phyloP scores from a whole-genome alignment of 2,797 vertebrate species.

The Anomalospiza imberbis region DNA sequence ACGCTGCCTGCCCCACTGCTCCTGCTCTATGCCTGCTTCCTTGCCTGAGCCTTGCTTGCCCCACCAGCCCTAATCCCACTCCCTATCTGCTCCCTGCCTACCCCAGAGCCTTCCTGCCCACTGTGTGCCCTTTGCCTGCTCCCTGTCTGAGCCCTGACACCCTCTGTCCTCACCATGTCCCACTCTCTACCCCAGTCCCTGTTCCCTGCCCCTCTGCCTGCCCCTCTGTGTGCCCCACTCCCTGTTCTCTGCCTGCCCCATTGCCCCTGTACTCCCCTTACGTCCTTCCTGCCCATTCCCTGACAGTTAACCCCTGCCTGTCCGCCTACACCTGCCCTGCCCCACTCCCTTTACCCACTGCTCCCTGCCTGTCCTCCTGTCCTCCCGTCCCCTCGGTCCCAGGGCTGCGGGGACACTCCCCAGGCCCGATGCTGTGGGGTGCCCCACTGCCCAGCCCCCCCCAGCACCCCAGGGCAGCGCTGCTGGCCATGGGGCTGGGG shows the following conservation, averaged over 20 bases:
- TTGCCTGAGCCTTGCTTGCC: neutral
- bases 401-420: neutral
- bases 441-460: neutral
- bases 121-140: neutral
- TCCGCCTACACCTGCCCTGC: neutral
- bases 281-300: neutral
- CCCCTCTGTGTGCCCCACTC: neutral
- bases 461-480: neutral
- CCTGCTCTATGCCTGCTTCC: neutral
- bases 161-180: neutral
- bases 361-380: neutral
- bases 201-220: neutral
- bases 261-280: neutral
- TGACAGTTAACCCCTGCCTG: neutral
- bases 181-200: too few species aligned
- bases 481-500: neutral
- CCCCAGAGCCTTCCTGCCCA: neutral
- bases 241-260: neutral
- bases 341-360: neutral
- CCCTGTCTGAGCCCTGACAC: neutral
- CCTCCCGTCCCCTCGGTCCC: neutral
- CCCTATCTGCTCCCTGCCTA: too few species aligned
- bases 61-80: neutral
- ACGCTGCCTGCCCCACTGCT: neutral
- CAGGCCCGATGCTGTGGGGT: neutral